These are phyloP conservation scores for Gallinago stenura DNA, from an alignment of 2,797 vertebrate genomes.

Conservation along the genomic window DNA sequence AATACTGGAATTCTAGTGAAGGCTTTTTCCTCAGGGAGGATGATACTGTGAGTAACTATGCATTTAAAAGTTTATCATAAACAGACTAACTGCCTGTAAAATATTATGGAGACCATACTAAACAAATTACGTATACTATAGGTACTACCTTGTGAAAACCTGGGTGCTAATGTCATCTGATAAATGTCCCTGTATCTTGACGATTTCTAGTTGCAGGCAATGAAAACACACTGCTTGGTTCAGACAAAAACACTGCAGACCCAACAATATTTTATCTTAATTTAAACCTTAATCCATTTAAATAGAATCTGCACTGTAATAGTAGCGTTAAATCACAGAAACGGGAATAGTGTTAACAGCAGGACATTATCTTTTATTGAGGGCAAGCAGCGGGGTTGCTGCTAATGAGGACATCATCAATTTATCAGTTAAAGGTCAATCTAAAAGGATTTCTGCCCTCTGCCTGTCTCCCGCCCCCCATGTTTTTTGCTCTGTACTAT, in stretches of 20 bases:
- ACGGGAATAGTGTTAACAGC: constrained; percentile 74
- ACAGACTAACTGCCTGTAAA: background rate
- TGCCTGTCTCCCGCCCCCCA: background rate
- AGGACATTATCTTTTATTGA: constrained; percentile 82
- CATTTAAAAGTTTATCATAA: constrained; percentile 2
- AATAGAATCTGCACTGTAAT: constrained; percentile 75
- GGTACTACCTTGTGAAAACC: background rate
- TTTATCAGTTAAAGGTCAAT: constrained; percentile 81
- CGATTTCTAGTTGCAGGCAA: background rate
- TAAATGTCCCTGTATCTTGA: background rate
- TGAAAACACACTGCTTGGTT: background rate
- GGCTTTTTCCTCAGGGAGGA: background rate
- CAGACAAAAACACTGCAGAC: constrained; percentile 35
- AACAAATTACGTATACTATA: background rate
- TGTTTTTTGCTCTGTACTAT: background rate
- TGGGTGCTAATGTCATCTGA: background rate
- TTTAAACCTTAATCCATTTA: constrained; percentile 72
- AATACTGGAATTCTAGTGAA: background rate
- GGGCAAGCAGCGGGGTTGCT: constrained; percentile 79
- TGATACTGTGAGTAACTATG: background rate
- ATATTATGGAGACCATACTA: background rate
- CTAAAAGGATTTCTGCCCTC: constrained; percentile 68
- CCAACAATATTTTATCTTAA: constrained; percentile 72
- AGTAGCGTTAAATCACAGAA: constrained; percentile 76
- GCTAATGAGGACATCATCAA: constrained; percentile 81